Percentiles rank a stretch among this genome's conserved stretches.
Evolutionary conservation across 2,888 invertebrate genomes (phyloP).

Genomic region (Thalpophila matura): DNA sequence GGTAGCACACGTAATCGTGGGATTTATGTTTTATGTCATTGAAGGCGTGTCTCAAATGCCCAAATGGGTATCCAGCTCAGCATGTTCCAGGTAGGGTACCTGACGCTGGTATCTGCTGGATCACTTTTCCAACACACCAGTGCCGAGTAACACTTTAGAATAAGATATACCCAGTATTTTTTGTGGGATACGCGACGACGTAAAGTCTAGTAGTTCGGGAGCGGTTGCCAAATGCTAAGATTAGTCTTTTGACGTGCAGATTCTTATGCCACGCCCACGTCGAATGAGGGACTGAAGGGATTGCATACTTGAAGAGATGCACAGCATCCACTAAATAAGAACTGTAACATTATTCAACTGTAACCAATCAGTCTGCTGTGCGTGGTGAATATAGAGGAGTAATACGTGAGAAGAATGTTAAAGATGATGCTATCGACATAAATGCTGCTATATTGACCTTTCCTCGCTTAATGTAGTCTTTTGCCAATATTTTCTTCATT

Average conservation of each 20-base stretch:
- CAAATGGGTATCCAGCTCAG: too few relatives aligned
- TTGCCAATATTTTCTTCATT: background rate
- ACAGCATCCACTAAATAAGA: constrained; percentile 1
- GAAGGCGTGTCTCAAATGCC: too few relatives aligned
- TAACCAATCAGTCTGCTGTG: constrained; percentile 13
- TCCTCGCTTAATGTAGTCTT: background rate
- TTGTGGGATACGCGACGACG: constrained; percentile 20
- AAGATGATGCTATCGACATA: background rate
- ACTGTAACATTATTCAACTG: constrained; percentile 15
- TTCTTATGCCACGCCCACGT: constrained; percentile 17
- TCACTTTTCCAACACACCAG: too few relatives aligned
- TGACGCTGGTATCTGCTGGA: too few relatives aligned
- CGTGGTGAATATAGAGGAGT: background rate
- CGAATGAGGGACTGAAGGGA: constrained; percentile 7
- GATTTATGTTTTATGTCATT: too few relatives aligned
- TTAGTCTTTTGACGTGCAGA: constrained; percentile 45
- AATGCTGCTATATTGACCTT: background rate
- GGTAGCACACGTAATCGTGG: too few relatives aligned
- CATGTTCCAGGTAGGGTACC: too few relatives aligned
- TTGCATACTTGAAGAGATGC: background rate
- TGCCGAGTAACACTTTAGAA: too few relatives aligned
- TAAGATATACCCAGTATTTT: too few relatives aligned
- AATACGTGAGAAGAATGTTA: constrained; percentile 1
- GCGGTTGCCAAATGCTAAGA: constrained; percentile 48
- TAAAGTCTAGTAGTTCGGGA: constrained; percentile 31